Conservation (phyloP, 2,797 vertebrate species). For the Percopsis omiscomaycus region DNA sequence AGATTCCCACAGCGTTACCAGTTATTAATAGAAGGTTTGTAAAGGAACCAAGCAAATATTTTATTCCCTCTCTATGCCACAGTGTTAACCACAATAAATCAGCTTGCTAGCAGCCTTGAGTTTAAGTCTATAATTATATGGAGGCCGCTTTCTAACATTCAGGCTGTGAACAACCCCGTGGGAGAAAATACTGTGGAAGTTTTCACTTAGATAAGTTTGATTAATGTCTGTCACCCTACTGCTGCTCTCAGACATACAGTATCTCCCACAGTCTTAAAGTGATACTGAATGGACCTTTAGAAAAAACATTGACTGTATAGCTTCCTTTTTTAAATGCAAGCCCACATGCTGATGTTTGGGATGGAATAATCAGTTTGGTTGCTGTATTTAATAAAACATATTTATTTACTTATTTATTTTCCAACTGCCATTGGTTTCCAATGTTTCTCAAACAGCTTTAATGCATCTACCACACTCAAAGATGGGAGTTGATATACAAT, state of each 20-base stretch:
- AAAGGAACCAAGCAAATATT: conserved; percentile 10
- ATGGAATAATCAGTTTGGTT: too few species aligned
- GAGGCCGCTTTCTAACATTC: neutral
- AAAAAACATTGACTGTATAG: too few species aligned
- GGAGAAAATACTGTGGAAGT: neutral
- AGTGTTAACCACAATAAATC: neutral
- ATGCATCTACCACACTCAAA: too few species aligned
- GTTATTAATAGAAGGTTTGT: conserved; percentile 55
- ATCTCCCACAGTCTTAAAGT: neutral
- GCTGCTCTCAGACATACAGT: neutral
- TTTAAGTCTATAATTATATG: conserved; percentile 23
- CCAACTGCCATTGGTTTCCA: too few species aligned
- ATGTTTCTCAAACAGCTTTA: too few species aligned
- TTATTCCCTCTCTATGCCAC: neutral
- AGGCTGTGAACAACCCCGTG: conserved; percentile 3
- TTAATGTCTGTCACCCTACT: neutral
- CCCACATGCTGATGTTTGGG: too few species aligned
- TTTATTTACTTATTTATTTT: too few species aligned
- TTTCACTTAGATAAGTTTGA: neutral
- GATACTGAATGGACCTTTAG: too few species aligned
- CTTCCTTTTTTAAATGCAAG: too few species aligned
- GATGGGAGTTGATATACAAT: too few species aligned
- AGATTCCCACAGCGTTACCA: conserved; percentile 61
- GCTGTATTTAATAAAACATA: too few species aligned
- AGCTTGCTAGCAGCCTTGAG: neutral